Base-by-base conservation (phyloP, 2,888 invertebrate species). In the Pristionchus entomophagus region DNA sequence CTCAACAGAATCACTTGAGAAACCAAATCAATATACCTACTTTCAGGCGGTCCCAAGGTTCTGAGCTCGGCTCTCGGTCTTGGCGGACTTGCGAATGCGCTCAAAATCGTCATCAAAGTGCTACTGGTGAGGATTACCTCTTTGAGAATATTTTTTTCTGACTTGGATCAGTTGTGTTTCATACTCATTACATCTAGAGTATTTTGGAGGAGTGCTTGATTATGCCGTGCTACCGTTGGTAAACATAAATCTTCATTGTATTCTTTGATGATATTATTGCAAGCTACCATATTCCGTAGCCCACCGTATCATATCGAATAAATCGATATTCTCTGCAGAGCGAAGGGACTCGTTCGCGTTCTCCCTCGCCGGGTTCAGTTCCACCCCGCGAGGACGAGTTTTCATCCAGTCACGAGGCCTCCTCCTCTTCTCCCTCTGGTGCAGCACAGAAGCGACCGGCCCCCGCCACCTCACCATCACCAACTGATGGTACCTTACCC, bases 31-130 rank as follows among this genome's bases (percentile, higher is more conserved):
- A n/a, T n/a, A n/a, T n/a, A n/a, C n/a, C n/a, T n/a, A n/a, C n/a
- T n/a, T n/a, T n/a, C n/a, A n/a, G n/a, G n/a, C n/a, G n/a, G n/a
- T n/a, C n/a, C n/a, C n/a, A n/a, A n/a, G n/a, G n/a, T n/a, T n/a
- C n/a, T n/a, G n/a, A n/a, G n/a, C 45, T 45, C 45, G 78, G 51
- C n/a, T n/a, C n/a, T n/a, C 26, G 78, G 32, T 51, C 45, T 82
- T n/a, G n/a, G n/a, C n/a, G n/a, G n/a, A n/a, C n/a, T n/a, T 17
- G 83, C 83, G 3, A 84, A 35, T 32, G 83, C 83, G 8, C 83
- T 65, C 29, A 84, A 84, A 65, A 90, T 90, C 51, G 89, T 89
- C 56, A 90, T 90, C 45, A 90, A 89, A 86, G 89, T 90, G 69
- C 35, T 77, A n/a, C 29, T 65, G 81, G 80, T 53, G 32, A 38